Percentiles rank a stretch among this genome's conserved stretches.
Evolutionary conservation across 2,797 vertebrate species (phyloP).

Genomic region (Micromesistius poutassou): DNA sequence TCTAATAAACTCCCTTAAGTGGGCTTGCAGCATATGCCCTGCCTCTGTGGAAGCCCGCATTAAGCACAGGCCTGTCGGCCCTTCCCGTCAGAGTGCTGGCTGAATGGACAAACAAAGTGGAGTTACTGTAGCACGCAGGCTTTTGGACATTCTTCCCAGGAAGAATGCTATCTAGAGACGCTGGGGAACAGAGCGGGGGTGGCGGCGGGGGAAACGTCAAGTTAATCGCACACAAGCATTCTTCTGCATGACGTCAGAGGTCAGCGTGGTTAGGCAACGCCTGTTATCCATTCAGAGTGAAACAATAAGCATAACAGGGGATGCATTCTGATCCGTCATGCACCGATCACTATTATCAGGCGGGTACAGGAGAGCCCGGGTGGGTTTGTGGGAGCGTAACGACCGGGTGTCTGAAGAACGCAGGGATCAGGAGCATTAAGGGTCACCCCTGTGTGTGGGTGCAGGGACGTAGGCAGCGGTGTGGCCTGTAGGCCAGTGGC

Average conservation of each 20-base stretch:
- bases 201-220: constrained; percentile 18
- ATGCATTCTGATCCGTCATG: constrained; percentile 30
- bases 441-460: constrained; percentile 47
- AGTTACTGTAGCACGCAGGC: constrained; percentile 32
- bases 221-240: not conserved
- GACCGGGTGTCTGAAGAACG: constrained; percentile 41
- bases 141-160: constrained; percentile 23
- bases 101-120: constrained; percentile 45
- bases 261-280: constrained; percentile 25
- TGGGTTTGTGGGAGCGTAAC: constrained; percentile 38
- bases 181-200: constrained; percentile 17
- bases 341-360: constrained; percentile 29
- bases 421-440: constrained; percentile 33
- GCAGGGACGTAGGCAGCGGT: constrained; percentile 49
- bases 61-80: constrained; percentile 45
- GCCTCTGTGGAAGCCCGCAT: constrained; percentile 42
- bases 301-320: constrained; percentile 23
- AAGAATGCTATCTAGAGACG: constrained; percentile 18
- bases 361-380: constrained; percentile 35
- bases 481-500: constrained; percentile 33
- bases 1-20: constrained; percentile 60
- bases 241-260: constrained; percentile 19
- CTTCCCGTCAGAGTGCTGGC: constrained; percentile 34
- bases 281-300: constrained; percentile 33
- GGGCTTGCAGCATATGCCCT: constrained; percentile 45